Evolutionary conservation across 2,113 vertebrate species (phyloP), one percentile per base, ranked within the genome.

Genomic region (Nycticebus coucang): DNA sequence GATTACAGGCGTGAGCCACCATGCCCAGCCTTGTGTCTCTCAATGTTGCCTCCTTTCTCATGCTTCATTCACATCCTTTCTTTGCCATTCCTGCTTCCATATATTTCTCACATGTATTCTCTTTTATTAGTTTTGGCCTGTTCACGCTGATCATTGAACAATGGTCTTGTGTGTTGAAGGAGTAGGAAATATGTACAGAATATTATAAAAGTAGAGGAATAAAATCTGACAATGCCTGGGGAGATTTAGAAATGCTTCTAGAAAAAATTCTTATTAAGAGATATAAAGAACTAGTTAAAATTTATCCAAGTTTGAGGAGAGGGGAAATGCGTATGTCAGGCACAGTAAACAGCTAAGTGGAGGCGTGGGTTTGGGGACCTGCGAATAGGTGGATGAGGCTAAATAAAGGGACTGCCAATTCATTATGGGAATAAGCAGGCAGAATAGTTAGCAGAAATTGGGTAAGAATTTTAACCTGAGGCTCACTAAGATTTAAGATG

Each of bases 371-470:
- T 83, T 86, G 45, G 71, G 71, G 37, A 53, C 11, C 37, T 15
- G 28, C 28, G 14, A 22, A 19, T 68, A 37, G 53, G 18, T 21
- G 82, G 41, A 10, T 57, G 7, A 59, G 45, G 35, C 53, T 77
- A 68, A 85, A 59, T 77, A 68, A 90, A 87, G 30, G 33, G 68
- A 68, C 24, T 77, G 4, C 60, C 1, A 87, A 24, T 69, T 35
- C 19, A 30, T 41, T 30, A 35, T 68, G 55, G 55, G 53, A 84
- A 95, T 82, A 71, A 82, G 55, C 85, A 71, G 71, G 64, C 7
- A 60, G 22, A 91, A 93, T 81, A 93, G 68, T 82, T 86, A 64
- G 13, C 53, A 96, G 87, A 33, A 74, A 33, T 78, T 37, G 37
- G 78, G 2, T 92, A 81, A 64, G 9, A 94, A 85, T 53, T 81